Conservation (phyloP, 2,113 vertebrate species). For the Ageneiosus marmoratus region DNA sequence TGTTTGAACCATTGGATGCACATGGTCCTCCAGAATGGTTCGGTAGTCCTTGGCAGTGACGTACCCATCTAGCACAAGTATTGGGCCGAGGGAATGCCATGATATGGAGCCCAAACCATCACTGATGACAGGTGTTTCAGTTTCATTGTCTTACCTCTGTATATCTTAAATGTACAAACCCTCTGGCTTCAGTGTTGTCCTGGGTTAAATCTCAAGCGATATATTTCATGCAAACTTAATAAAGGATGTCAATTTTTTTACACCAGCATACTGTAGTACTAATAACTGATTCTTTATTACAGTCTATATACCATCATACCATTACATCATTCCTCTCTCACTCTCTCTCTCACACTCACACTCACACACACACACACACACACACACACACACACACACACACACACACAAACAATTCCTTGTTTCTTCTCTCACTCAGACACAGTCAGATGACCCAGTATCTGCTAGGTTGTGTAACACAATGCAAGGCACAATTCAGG, state of each 20-base stretch:
- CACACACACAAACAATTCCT: neutral
- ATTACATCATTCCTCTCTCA: neutral
- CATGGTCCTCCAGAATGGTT: too few species aligned
- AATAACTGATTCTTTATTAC: neutral
- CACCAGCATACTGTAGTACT: neutral
- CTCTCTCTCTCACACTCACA: neutral
- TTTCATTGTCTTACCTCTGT: too few species aligned
- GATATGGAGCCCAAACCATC: too few species aligned
- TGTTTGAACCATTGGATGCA: too few species aligned
- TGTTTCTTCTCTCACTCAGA: neutral
- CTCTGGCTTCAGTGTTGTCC: neutral
- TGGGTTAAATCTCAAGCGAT: neutral
- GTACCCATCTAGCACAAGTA: too few species aligned
- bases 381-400: neutral
- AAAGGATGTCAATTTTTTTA: neutral
- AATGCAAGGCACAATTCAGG: neutral
- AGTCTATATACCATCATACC: neutral
- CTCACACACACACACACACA: neutral
- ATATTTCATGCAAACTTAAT: neutral
- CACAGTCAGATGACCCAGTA: constrained; percentile 9
- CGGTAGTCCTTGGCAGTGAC: too few species aligned
- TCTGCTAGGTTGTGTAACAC: constrained; percentile 20
- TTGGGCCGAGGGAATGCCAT: too few species aligned
- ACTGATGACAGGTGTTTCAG: too few species aligned
- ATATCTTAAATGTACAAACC: too few species aligned